Percentiles rank a stretch among this genome's conserved stretches.
Conservation (phyloP, 2,888 invertebrate species). For the Lacanobia oleracea region DNA sequence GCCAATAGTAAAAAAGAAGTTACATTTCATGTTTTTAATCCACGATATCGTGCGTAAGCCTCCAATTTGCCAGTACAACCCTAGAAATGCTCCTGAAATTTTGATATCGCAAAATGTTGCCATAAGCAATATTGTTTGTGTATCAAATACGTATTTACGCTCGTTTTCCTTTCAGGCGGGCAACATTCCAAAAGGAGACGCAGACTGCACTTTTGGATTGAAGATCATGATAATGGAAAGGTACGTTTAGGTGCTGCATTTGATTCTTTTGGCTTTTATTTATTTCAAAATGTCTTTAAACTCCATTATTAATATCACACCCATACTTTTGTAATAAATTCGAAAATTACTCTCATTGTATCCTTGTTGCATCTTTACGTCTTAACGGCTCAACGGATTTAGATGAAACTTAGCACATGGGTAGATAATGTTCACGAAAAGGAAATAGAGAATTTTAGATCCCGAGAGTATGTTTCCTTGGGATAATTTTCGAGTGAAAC, state of each 20-base stretch:
- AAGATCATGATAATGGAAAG: conserved; percentile 42
- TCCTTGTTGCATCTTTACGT: too few species aligned
- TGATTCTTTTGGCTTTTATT: conserved; percentile 1
- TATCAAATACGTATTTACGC: conserved; percentile 58
- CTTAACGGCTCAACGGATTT: too few species aligned
- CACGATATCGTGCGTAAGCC: background rate
- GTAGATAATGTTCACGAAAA: too few species aligned
- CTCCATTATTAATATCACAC: background rate
- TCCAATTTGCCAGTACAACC: conserved; percentile 10
- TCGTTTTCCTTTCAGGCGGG: conserved; percentile 60
- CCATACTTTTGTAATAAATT: too few species aligned
- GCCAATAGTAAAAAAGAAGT: too few species aligned
- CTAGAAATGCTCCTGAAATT: conserved; percentile 40
- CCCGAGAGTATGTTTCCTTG: too few species aligned
- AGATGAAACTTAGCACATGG: too few species aligned
- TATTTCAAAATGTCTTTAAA: background rate
- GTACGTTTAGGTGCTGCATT: conserved; percentile 21
- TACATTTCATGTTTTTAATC: background rate
- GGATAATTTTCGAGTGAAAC: too few species aligned
- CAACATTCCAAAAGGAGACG: conserved; percentile 50
- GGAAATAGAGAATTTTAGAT: too few species aligned
- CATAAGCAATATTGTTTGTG: conserved; percentile 53
- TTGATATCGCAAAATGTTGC: conserved; percentile 57
- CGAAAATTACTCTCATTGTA: too few species aligned
- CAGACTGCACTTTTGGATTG: conserved; percentile 41